Percentiles rank a stretch among this genome's conserved stretches.
These are phyloP conservation scores for Dasypus novemcinctus DNA, from an alignment of 2,113 vertebrate species.

Conservation along the genomic window DNA sequence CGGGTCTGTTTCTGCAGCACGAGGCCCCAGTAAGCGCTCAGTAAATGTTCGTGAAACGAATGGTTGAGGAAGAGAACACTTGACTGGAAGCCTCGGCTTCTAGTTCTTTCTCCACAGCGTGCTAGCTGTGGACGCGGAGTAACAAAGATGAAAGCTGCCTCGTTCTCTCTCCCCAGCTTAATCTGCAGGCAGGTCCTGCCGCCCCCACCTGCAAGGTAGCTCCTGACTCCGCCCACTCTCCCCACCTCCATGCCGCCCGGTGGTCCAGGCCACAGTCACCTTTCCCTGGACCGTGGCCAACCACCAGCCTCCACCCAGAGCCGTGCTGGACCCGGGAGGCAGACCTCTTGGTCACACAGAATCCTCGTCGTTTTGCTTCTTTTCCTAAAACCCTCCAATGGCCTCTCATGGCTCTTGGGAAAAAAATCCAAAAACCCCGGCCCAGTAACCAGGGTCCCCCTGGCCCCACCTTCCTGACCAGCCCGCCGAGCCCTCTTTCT, in stretches of 20 bases:
- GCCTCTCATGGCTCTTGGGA: background rate
- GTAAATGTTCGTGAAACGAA: background rate
- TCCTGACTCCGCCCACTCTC: background rate
- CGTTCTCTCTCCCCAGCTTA: rapidly evolving
- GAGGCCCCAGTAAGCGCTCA: background rate
- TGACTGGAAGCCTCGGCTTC: background rate
- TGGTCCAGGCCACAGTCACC: background rate
- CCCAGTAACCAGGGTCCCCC: background rate
- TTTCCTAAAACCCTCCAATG: background rate
- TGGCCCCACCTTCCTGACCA: rapidly evolving
- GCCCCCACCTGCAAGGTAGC: background rate
- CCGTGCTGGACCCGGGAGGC: too few species aligned
- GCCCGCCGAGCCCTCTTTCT: rapidly evolving
- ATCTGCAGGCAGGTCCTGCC: too few species aligned
- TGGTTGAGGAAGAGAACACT: background rate
- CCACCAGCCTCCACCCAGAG: background rate
- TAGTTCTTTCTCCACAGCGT: background rate
- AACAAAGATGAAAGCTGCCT: background rate
- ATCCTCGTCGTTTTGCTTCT: background rate
- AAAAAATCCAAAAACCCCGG: background rate
- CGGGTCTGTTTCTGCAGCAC: rapidly evolving
- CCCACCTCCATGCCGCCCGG: background rate
- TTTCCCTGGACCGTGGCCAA: background rate
- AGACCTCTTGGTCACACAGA: background rate
- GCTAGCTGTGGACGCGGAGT: background rate